These are phyloP conservation scores for Theristicus caerulescens DNA, from an alignment of 2,113 vertebrate genomes.

Conservation along the genomic window DNA sequence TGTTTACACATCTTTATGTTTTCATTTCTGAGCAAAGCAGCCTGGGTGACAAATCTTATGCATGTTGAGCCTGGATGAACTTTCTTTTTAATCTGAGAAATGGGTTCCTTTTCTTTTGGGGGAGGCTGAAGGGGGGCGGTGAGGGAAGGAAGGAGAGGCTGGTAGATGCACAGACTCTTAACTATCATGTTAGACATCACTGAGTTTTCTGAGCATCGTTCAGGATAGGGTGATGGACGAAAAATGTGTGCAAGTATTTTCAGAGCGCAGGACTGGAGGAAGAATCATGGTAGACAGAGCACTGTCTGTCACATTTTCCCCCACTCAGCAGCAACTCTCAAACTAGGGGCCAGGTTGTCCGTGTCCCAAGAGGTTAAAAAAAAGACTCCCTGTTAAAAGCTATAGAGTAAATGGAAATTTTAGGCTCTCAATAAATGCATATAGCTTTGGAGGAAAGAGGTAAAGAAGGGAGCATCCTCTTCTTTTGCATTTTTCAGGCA, in stretches of 20 bases:
- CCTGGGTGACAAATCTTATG: neutral
- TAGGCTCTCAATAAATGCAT: neutral
- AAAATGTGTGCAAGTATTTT: neutral
- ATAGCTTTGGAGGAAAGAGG: neutral
- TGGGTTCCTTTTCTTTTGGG: neutral
- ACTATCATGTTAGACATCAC: neutral
- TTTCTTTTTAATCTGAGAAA: slow-evolving; percentile 1
- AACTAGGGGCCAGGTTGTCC: neutral
- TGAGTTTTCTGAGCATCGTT: neutral
- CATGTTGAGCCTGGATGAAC: neutral
- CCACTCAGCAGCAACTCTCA: neutral
- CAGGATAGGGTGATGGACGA: neutral
- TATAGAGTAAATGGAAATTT: neutral
- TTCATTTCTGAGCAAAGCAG: slow-evolving; percentile 33
- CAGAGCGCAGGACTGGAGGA: neutral
- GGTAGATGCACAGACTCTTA: neutral
- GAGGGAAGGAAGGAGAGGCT: neutral
- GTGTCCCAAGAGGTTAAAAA: neutral
- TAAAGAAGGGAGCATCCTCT: neutral
- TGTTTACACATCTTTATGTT: slow-evolving; percentile 61
- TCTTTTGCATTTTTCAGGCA: neutral
- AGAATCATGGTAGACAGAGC: neutral
- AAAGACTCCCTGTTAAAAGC: neutral
- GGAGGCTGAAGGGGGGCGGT: neutral
- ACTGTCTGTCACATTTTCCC: neutral